phyloP scores from a whole-genome alignment of 2,113 vertebrate species.

The Caretta caretta region DNA sequence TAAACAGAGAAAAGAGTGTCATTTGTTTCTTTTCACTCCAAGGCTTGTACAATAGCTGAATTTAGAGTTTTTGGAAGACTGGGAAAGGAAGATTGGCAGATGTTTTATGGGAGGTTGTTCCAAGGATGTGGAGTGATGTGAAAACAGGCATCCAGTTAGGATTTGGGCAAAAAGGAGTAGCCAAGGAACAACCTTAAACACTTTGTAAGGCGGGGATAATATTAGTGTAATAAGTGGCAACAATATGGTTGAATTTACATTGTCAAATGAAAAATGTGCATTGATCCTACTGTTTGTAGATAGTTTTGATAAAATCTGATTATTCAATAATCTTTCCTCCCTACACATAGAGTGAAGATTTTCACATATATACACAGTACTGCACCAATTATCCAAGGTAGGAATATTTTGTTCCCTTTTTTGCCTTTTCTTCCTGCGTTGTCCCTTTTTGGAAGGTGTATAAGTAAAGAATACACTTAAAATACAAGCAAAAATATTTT shows the following conservation, averaged over 20 bases:
- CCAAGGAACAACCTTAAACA: neutral
- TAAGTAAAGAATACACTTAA: neutral
- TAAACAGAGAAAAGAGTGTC: neutral
- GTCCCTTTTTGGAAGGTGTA: neutral
- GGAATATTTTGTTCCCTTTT: neutral
- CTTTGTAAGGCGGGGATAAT: neutral
- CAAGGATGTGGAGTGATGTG: neutral
- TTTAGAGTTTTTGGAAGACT: neutral
- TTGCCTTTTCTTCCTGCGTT: neutral
- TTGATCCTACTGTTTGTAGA: neutral
- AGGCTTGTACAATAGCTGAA: neutral
- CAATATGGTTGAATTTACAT: neutral
- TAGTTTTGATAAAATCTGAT: conserved; percentile 22
- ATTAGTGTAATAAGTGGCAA: neutral
- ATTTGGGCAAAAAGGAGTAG: neutral
- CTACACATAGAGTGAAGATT: conserved; percentile 91
- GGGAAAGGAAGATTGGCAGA: neutral
- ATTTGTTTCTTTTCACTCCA: neutral
- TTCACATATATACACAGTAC: conserved; percentile 97
- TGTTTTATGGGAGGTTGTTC: neutral
- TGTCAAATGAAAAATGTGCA: neutral
- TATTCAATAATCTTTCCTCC: conserved; percentile 23
- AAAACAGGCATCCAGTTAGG: neutral
- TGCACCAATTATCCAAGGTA: conserved; percentile 97
- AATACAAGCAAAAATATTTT: neutral